Evolutionary conservation across 2,888 invertebrate genomes (phyloP), one percentile per base, ranked within the genome.

Genomic region (Nymphalis c-album): DNA sequence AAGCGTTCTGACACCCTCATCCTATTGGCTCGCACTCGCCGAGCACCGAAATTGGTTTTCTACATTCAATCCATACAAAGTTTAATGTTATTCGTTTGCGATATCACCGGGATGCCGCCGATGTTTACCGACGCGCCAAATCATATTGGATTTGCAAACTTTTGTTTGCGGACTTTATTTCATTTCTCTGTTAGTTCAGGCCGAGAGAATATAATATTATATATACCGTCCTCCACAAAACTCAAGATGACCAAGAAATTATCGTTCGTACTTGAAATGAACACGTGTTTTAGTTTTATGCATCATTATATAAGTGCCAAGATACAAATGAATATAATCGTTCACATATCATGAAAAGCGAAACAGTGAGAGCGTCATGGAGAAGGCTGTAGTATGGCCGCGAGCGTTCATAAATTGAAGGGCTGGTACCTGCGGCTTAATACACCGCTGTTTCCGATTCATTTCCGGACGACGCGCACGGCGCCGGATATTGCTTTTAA

Each of bases 1-100:
- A 93, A 92, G 91, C 93, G 87, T 92, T 93, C 91, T 93, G 92
- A 92, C 92, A 91, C 92, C 93, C 93, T 93, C 93, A 93, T 92
- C 92, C 91, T 89, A 88, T 88, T 91, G 92, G 91, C 92, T 90
- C 91, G 91, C 90, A 89, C 90, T 91, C 92, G 90, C 87, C 91
- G 92, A 89, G 86, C 89, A 90, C 91, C 91, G 91, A 92, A 92
- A 92, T 92, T 92, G 92, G 92, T 92, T 92, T 92, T 92, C 92
- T 92, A 92, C 92, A 92, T 92, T 91, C 92, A 92, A 92, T 92
- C 91, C 92, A 92, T 92, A 92, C 91, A 92, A 92, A 92, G 92
- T 92, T 92, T 92, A 92, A 92, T 92, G 92, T 92, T 92, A 92
- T 92, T 92, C 92, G 92, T 90, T 91, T 89, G 88, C 91, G 91